phyloP scores from a whole-genome alignment of 2,797 vertebrate genomes.

The Potorous gilbertii region DNA sequence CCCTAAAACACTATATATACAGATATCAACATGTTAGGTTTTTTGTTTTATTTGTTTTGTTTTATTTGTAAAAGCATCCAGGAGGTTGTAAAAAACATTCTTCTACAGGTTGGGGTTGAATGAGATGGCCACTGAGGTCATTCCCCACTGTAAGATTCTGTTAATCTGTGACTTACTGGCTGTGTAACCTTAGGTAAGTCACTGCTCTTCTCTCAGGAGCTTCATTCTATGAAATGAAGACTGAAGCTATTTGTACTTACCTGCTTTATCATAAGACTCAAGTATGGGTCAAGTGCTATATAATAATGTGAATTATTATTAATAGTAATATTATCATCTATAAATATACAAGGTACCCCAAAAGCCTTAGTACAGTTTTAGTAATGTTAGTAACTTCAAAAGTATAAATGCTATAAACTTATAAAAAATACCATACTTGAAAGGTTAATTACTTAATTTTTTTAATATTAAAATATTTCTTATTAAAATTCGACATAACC shows the following conservation, averaged over 20 bases:
- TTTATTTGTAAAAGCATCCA: background rate
- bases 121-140: background rate
- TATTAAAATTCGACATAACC: background rate
- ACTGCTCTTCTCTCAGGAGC: background rate
- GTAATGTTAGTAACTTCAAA: background rate
- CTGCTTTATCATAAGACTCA: background rate
- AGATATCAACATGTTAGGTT: background rate
- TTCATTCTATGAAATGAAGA: background rate
- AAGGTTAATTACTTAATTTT: background rate
- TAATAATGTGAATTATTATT: background rate
- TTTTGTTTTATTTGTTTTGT: background rate
- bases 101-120: background rate
- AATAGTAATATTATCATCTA: background rate
- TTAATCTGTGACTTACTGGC: background rate
- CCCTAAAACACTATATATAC: background rate
- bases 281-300: background rate
- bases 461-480: background rate
- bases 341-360: background rate
- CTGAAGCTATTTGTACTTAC: background rate
- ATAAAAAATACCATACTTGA: background rate
- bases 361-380: background rate
- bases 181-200: background rate
- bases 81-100: background rate
- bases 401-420: background rate
- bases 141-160: background rate